These are phyloP conservation scores for Byasa hedistus DNA, from an alignment of 2,888 invertebrate genomes.

Conservation along the genomic window DNA sequence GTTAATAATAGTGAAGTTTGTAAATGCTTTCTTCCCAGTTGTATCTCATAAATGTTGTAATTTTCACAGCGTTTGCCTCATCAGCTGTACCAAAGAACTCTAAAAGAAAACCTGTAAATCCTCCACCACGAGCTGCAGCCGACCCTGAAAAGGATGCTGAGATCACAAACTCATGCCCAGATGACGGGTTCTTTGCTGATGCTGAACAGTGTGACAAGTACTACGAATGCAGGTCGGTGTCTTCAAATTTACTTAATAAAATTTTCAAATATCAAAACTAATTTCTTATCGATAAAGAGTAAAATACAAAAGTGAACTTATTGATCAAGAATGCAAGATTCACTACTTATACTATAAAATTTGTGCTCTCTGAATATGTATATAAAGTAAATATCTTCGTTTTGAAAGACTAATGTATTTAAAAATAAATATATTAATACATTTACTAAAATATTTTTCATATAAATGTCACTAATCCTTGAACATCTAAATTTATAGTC, in stretches of 20 bases:
- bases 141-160: slow-evolving; percentile 70
- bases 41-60: background rate
- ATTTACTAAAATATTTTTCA: too few relatives aligned
- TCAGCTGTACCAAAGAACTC: slow-evolving; percentile 55
- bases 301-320: too few relatives aligned
- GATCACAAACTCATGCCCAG: slow-evolving; percentile 86
- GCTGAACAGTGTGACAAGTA: slow-evolving; percentile 94
- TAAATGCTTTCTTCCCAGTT: background rate
- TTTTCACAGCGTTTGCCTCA: slow-evolving; percentile 46
- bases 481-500: too few relatives aligned
- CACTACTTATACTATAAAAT: too few relatives aligned
- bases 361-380: too few relatives aligned
- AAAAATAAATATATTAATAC: too few relatives aligned
- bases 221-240: slow-evolving; percentile 84
- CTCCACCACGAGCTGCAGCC: slow-evolving; percentile 49
- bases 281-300: background rate
- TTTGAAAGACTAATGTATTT: too few relatives aligned
- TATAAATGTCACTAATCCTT: too few relatives aligned
- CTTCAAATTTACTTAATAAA: background rate
- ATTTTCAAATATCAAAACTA: background rate
- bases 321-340: too few relatives aligned
- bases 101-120: slow-evolving; percentile 56
- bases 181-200: slow-evolving; percentile 92
- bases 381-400: too few relatives aligned
- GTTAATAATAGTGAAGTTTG: too few relatives aligned